phyloP scores from a whole-genome alignment of 2,113 vertebrate genomes.

The Indicator maculatus region DNA sequence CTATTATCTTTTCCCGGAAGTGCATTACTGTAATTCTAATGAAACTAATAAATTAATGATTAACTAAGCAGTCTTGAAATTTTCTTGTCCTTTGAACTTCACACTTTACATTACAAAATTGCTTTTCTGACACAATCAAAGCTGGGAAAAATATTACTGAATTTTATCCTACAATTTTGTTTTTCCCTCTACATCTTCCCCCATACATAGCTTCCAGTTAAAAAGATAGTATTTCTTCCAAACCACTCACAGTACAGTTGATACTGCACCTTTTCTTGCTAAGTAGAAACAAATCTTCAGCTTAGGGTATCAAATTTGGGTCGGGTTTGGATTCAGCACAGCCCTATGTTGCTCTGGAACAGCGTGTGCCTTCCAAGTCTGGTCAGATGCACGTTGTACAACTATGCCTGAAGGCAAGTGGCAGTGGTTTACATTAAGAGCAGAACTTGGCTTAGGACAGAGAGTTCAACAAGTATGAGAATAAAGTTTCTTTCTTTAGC shows the following conservation, averaged over 20 bases:
- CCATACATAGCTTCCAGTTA: neutral
- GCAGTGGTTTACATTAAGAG: slow-evolving; percentile 17
- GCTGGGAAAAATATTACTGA: neutral
- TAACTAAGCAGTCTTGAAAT: neutral
- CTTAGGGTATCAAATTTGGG: slow-evolving; percentile 1
- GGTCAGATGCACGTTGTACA: slow-evolving; percentile 17
- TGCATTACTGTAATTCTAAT: neutral
- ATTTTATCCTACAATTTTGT: neutral
- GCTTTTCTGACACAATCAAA: neutral
- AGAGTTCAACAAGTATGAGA: neutral
- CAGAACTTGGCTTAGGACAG: slow-evolving; percentile 24
- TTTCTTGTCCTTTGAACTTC: neutral
- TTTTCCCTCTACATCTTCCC: neutral
- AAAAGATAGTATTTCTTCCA: neutral
- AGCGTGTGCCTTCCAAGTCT: slow-evolving; percentile 56
- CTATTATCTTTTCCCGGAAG: neutral
- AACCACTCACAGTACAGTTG: neutral
- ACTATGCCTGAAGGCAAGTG: slow-evolving; percentile 25
- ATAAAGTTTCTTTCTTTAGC: slow-evolving; percentile 25
- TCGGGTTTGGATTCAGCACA: slow-evolving; percentile 15
- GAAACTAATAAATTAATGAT: neutral
- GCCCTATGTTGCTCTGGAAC: slow-evolving; percentile 14
- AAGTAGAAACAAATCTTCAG: slow-evolving; percentile 35
- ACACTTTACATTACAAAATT: neutral
- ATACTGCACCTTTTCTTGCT: slow-evolving; percentile 44